A percentile compares a stretch with the other conserved stretches of the same genome.
Conservation (phyloP, 2,888 invertebrate species). For the Norana najaformis region DNA sequence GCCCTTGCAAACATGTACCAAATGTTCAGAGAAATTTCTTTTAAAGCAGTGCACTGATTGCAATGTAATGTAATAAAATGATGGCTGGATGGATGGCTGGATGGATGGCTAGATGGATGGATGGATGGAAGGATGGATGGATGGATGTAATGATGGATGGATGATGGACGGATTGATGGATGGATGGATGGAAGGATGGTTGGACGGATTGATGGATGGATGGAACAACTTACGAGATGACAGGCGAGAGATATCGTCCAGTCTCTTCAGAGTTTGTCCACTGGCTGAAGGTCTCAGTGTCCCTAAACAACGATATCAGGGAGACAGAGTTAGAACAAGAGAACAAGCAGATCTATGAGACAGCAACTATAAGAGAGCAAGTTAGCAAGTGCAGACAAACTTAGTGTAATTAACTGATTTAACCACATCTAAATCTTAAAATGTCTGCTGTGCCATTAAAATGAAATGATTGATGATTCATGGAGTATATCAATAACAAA, state of each 20-base stretch:
- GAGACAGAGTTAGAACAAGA: neutral
- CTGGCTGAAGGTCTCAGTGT: neutral
- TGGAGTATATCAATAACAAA: too few relatives aligned
- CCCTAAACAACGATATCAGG: neutral
- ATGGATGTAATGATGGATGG: neutral
- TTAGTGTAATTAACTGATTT: neutral
- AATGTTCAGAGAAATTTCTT: too few relatives aligned
- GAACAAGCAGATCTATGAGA: neutral
- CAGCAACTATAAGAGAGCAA: neutral
- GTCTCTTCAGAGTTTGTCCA: slow-evolving; percentile 14
- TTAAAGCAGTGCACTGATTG: too few relatives aligned
- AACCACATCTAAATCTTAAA: too few relatives aligned
- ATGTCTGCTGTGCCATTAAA: too few relatives aligned
- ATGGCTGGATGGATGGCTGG: neutral
- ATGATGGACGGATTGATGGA: neutral
- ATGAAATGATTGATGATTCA: too few relatives aligned
- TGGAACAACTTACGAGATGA: neutral
- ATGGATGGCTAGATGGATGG: neutral
- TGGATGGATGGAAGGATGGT: neutral
- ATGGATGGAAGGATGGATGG: neutral
- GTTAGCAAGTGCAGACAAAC: neutral
- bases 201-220: neutral
- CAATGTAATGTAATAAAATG: too few relatives aligned
- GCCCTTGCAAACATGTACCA: too few relatives aligned
- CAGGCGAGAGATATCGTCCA: neutral